Evolutionary conservation across 2,888 invertebrate species (phyloP).

Genomic region (Synergus japonicus): DNA sequence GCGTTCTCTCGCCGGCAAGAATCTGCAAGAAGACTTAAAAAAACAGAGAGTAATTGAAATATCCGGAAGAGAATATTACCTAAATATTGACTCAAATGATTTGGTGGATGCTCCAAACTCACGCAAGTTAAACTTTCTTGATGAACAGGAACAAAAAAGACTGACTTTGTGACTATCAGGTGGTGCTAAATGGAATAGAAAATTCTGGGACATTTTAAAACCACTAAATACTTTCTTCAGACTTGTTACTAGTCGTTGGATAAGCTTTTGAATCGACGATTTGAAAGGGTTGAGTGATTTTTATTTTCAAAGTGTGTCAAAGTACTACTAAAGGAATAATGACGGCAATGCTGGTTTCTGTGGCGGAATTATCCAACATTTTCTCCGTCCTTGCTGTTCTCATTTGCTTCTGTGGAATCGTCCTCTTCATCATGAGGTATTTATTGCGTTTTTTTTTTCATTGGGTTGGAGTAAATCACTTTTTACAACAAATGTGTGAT

Average conservation of each 20-base stretch:
- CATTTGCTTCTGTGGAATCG: constrained; percentile 86
- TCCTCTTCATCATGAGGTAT: constrained; percentile 87
- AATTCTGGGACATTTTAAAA: background rate
- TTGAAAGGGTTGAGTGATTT: constrained; percentile 15
- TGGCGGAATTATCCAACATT: constrained; percentile 86
- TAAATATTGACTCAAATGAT: background rate
- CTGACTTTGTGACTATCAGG: background rate
- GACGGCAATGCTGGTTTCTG: constrained; percentile 83
- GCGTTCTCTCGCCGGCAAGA: constrained; percentile 39
- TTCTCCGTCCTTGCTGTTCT: constrained; percentile 86
- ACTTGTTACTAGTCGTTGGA: background rate
- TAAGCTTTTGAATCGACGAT: background rate
- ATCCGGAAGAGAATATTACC: background rate
- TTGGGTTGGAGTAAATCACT: too few relatives aligned
- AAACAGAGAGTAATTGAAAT: background rate
- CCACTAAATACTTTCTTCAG: background rate
- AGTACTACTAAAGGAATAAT: constrained; percentile 65
- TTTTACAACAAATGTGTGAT: too few relatives aligned
- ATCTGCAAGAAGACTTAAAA: background rate
- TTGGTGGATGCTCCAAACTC: background rate
- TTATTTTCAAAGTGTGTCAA: constrained; percentile 28
- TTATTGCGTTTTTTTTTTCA: constrained; percentile 57
- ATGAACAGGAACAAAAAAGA: background rate
- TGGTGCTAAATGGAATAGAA: constrained; percentile 8
- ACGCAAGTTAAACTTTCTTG: background rate